Evolutionary conservation across 2,888 invertebrate genomes (phyloP).

Genomic region (Ptychoptera contaminata): DNA sequence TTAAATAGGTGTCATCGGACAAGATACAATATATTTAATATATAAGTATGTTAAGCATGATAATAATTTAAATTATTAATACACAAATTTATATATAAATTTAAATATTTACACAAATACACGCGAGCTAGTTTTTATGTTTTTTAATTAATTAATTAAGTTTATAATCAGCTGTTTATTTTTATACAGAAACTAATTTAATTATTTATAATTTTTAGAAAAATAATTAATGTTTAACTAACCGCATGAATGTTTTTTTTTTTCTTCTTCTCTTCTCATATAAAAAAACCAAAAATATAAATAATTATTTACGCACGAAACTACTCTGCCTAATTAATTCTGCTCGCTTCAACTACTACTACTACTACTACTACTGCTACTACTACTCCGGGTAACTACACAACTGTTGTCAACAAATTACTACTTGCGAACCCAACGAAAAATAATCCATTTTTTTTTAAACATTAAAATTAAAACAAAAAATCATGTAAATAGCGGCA

Average conservation of each 20-base stretch:
- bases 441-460: no score
- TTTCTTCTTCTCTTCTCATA: constrained; percentile 25
- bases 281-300: not conserved
- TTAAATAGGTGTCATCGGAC: no score
- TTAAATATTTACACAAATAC: no score
- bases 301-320: constrained; percentile 10
- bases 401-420: not conserved
- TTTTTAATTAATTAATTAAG: no score
- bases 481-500: constrained; percentile 37
- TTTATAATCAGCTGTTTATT: not conserved
- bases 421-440: no score
- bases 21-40: no score
- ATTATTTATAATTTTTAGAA: not conserved
- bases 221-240: constrained; percentile 12
- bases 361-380: no score
- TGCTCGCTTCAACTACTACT: no score
- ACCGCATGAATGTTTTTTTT: constrained; percentile 18
- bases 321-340: not conserved
- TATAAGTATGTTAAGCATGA: no score
- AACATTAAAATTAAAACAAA: constrained; percentile 9
- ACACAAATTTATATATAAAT: no score
- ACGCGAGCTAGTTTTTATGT: no score
- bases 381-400: not conserved
- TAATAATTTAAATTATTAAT: no score
- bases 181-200: not conserved